Base-by-base conservation (phyloP, 2,888 invertebrate species). In the Drosophila prostipennis region DNA sequence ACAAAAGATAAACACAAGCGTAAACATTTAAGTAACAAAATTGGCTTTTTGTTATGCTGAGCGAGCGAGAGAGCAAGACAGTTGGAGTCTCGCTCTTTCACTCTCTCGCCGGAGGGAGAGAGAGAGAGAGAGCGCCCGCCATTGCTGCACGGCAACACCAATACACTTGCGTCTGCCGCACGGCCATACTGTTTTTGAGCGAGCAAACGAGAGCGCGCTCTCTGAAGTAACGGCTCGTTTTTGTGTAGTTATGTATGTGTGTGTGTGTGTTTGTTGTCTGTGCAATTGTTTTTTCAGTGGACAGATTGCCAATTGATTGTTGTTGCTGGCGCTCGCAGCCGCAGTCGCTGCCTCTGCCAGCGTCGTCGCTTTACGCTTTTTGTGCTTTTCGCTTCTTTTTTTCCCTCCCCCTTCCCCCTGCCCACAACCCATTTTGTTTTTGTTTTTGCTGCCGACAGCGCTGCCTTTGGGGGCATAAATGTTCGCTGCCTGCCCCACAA, bases 1-100 rank as follows among this genome's bases (percentile, higher is more conserved):
- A 86, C 88, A 89, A 89, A 88, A 89, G 89, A 89, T 90, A 89
- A 90, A 89, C 90, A 88, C 80, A 87, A 84, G 86, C 87, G 89
- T 88, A 89, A 88, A 89, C 88, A 88, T 88, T 88, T 88, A 87
- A 88, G 87, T 89, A 89, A 88, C 87, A 88, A 89, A 88, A 88
- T 88, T 88, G 88, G 88, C 88, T 88, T 88, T 87, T 87, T 89
- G 89, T 89, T 87, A 89, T 80, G 87, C 77, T 69, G 48, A 48
- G 55, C 45, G 46, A 43, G 63, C 8, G 48, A 56, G 53, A 48
- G 42, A 77, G 55, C 36, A 55, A 51, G 37, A 23, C 46, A 14
- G 63, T 52, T 37, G 19, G 40, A 10, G 16, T 3, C 23, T n/a
- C 26, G 11, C 45, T 14, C 46, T 14, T 14, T 43, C 34, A 13